phyloP scores from a whole-genome alignment of 2,888 invertebrate genomes.

The Drosophila putrida region DNA sequence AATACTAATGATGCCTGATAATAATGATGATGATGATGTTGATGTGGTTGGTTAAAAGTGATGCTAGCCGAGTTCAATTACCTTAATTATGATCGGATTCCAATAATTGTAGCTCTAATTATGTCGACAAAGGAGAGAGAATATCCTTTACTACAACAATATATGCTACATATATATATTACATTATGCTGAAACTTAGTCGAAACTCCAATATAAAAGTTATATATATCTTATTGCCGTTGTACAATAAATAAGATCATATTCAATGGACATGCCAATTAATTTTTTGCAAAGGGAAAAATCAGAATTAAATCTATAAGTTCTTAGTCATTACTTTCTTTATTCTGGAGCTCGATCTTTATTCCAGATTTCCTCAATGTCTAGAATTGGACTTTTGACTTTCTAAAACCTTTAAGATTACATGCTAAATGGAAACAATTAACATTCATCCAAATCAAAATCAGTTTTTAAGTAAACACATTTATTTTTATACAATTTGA shows the following conservation, averaged over 20 bases:
- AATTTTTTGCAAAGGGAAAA: too few relatives aligned
- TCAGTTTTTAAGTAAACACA: too few relatives aligned
- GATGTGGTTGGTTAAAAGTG: too few relatives aligned
- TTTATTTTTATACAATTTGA: not conserved
- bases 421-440: too few relatives aligned
- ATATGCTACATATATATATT: not conserved
- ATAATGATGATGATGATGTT: too few relatives aligned
- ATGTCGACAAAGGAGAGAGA: not conserved
- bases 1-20: not conserved
- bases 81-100: slow-evolving; percentile 22
- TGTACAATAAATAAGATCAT: slow-evolving; percentile 18
- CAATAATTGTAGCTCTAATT: slow-evolving; percentile 19
- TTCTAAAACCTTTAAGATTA: too few relatives aligned
- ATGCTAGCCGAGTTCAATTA: slow-evolving; percentile 13
- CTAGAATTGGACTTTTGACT: too few relatives aligned
- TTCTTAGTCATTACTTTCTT: too few relatives aligned
- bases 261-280: not conserved
- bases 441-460: too few relatives aligned
- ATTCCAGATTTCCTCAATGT: too few relatives aligned
- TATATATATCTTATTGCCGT: slow-evolving; percentile 7
- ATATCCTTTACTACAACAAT: not conserved
- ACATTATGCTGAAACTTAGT: not conserved
- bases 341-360: too few relatives aligned
- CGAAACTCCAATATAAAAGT: slow-evolving; percentile 1
- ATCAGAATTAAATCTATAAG: too few relatives aligned